Percentiles rank a stretch among this genome's conserved stretches.
Conservation (phyloP, 2,797 vertebrate species). For the Phrynocephalus forsythii region DNA sequence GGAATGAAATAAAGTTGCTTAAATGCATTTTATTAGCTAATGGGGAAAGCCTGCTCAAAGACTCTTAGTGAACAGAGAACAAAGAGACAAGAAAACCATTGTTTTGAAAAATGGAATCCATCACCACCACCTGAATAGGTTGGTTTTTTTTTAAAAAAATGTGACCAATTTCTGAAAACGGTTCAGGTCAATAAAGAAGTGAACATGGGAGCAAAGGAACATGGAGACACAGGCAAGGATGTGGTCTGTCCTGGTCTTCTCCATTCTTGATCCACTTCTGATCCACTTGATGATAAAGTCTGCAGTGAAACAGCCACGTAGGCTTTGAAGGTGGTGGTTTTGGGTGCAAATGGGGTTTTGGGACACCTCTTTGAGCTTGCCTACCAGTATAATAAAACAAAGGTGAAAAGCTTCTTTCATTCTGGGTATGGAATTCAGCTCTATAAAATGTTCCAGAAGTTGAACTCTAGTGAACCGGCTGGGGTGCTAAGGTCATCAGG, state of each 20-base stretch:
- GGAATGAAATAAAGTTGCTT: not conserved
- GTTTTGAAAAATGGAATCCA: not conserved
- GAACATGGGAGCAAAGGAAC: not conserved
- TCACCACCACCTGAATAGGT: not conserved
- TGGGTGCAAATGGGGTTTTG: too few species aligned
- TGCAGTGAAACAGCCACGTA: too few species aligned
- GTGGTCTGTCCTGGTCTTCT: not conserved
- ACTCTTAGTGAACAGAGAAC: not conserved
- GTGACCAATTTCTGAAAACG: not conserved
- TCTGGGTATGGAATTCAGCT: not conserved
- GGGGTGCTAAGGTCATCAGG: too few species aligned
- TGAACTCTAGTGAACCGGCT: not conserved
- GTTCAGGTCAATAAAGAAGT: too few species aligned
- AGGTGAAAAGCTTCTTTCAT: not conserved
- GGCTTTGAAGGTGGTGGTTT: too few species aligned
- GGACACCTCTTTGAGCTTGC: too few species aligned
- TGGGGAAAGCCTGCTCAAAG: not conserved
- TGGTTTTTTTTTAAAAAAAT: not conserved
- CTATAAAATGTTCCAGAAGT: not conserved
- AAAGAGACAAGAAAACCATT: not conserved
- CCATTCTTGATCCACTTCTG: too few species aligned
- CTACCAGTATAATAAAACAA: not conserved
- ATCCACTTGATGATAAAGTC: too few species aligned
- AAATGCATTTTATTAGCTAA: slow-evolving; percentile 17
- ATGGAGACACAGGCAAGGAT: not conserved